Evolutionary conservation across 2,888 invertebrate genomes (phyloP).

Genomic region (Desoria tigrina): DNA sequence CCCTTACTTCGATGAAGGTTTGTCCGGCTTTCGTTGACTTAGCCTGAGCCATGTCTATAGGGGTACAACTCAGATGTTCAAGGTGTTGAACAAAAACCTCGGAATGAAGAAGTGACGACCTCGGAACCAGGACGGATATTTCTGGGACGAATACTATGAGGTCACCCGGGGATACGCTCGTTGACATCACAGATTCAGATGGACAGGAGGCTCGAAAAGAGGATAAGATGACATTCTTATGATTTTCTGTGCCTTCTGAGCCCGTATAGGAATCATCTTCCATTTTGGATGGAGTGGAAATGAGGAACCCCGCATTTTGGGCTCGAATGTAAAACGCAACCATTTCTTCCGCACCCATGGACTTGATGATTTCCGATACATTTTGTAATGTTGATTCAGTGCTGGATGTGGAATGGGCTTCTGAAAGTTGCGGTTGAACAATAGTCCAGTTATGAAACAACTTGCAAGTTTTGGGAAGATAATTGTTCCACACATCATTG

Average conservation of each 20-base stretch:
- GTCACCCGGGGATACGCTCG: not conserved
- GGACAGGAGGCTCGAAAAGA: constrained; percentile 10
- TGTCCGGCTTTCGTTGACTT: constrained; percentile 7
- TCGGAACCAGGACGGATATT: constrained; percentile 6
- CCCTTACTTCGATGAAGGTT: constrained; percentile 11
- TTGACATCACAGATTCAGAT: constrained; percentile 6
- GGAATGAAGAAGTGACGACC: constrained; percentile 11
- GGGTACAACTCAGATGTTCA: not conserved
- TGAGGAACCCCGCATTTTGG: constrained; percentile 29
- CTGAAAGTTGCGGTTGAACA: not conserved
- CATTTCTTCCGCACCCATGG: constrained; percentile 13
- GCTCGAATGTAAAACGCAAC: constrained; percentile 24
- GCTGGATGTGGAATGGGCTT: no score
- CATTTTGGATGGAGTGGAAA: not conserved
- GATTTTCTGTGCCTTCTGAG: not conserved
- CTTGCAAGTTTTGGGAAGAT: not conserved
- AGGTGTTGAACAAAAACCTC: constrained; percentile 15
- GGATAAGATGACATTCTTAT: constrained; percentile 14
- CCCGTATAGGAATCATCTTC: not conserved
- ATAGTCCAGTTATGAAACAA: constrained; percentile 1
- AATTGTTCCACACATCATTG: no score
- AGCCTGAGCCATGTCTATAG: not conserved
- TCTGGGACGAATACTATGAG: constrained; percentile 8
- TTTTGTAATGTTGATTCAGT: no score
- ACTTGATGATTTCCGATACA: not conserved